Percentiles rank a stretch among this genome's conserved stretches.
Conservation (phyloP, 2,797 vertebrate species). For the Chelmon rostratus region DNA sequence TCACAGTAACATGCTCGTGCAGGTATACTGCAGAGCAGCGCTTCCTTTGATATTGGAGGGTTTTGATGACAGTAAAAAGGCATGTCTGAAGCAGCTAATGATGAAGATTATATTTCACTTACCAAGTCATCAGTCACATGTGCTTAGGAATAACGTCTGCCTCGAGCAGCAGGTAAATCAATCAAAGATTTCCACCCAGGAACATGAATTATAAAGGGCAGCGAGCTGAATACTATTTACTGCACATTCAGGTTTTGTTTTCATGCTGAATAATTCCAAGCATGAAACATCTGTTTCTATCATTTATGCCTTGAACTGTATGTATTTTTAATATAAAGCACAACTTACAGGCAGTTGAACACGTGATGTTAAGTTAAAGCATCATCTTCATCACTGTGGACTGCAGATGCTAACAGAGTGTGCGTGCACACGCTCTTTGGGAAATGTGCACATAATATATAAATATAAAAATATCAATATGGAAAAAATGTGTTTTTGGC, state of each 20-base stretch:
- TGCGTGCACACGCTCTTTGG: too few relatives aligned
- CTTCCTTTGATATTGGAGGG: not conserved
- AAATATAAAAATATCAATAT: not conserved
- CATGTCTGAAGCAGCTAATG: conserved; percentile 1
- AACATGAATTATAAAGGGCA: not conserved
- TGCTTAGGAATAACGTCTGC: not conserved
- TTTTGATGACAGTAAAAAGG: conserved; percentile 2
- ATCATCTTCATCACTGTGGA: not conserved
- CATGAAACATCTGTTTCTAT: not conserved
- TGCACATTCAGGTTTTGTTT: not conserved
- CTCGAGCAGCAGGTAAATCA: not conserved
- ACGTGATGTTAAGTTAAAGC: not conserved
- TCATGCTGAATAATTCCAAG: not conserved
- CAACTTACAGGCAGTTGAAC: not conserved
- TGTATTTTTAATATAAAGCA: not conserved
- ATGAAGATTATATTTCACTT: not conserved
- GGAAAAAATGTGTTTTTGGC: not conserved
- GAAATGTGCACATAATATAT: not conserved
- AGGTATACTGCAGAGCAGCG: conserved; percentile 1
- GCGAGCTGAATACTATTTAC: not conserved
- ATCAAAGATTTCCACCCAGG: not conserved
- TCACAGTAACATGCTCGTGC: not conserved
- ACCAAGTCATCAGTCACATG: not conserved
- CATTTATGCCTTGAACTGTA: not conserved
- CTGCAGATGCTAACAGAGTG: not conserved